phyloP scores from a whole-genome alignment of 2,888 invertebrate species.

The Trichopoda pennipes region DNA sequence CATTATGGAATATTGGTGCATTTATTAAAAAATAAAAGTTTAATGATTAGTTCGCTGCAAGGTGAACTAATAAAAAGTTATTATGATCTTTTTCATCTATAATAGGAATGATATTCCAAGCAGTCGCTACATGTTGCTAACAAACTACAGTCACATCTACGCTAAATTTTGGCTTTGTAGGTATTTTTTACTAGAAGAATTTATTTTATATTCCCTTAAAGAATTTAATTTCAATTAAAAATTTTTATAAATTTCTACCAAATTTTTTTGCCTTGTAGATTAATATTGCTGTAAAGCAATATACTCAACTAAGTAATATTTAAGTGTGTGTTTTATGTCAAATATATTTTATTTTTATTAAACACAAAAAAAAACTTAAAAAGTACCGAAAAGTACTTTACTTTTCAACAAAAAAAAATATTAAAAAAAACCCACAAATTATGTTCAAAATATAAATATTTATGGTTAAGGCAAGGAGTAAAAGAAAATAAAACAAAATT shows the following conservation, averaged over 20 bases:
- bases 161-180: no score
- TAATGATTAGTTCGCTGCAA: no score
- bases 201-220: conserved; percentile 22
- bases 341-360: conserved; percentile 31
- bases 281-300: conserved; percentile 28
- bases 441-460: conserved; percentile 14
- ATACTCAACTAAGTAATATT: conserved; percentile 34
- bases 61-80: no score
- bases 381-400: conserved; percentile 32
- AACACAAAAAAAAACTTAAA: conserved; percentile 21
- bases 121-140: no score
- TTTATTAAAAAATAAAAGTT: no score
- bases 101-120: no score
- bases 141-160: no score
- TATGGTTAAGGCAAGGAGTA: conserved; percentile 19
- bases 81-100: no score
- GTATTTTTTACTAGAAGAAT: no score
- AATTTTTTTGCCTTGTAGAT: conserved; percentile 23
- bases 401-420: background rate
- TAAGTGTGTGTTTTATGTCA: conserved; percentile 28
- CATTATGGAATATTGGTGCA: no score
- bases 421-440: conserved; percentile 30
- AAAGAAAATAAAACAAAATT: conserved; percentile 26
- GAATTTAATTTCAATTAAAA: conserved; percentile 10
- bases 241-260: conserved; percentile 22